Base-by-base conservation (phyloP, 1,140 invertebrate genomes). In the Chrysoperla carnea region DNA sequence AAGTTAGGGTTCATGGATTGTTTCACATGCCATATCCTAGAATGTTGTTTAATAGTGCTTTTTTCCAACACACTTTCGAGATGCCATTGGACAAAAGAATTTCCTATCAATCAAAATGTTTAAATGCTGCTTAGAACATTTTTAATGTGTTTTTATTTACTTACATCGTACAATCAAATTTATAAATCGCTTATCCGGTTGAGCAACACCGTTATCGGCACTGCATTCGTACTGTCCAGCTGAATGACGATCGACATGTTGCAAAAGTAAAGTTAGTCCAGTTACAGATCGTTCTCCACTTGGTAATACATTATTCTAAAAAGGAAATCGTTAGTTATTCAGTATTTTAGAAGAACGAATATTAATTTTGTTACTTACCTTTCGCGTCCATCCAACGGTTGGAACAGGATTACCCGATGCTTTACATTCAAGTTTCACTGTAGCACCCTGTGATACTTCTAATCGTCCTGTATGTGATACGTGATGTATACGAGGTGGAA, bases 141-240 rank as follows among this genome's bases (percentile, higher is more conserved):
- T n/a, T n/a, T n/a, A n/a, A n/a, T n/a, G n/a, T n/a, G n/a, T n/a
- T n/a, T 33, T 9, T 33, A 33, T 33, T 33, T 9, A 33, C 64
- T 66, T 54, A 69, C 66, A 69, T 36, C 66, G 46, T 27, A 73
- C 69, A 36, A 65, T 60, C 0, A 73, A 52, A n/a, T 60, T 60
- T 44, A 71, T 68, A 38, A 65, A 59, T 38, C 59, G 61, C 11
- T 57, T 60, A 40, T 68, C 66, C 6, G 67, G 61, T 40, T 62
- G 59, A 8, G 69, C 69, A 15, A 74, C 68, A 1, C 66, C 66
- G 51, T 73, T 73, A 49, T 62, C 62, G 0, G 70, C 71, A 1
- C 66, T 64, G 47, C 71, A 74, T 42, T 64, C 57, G 50, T 74
- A 74, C 39, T 63, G 57, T 11, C 71, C 71, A 4, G 66, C 66